A percentile compares a stretch with the other conserved stretches of the same genome.
phyloP scores from a whole-genome alignment of 2,888 invertebrate genomes.

The Mesochorus sp. region DNA sequence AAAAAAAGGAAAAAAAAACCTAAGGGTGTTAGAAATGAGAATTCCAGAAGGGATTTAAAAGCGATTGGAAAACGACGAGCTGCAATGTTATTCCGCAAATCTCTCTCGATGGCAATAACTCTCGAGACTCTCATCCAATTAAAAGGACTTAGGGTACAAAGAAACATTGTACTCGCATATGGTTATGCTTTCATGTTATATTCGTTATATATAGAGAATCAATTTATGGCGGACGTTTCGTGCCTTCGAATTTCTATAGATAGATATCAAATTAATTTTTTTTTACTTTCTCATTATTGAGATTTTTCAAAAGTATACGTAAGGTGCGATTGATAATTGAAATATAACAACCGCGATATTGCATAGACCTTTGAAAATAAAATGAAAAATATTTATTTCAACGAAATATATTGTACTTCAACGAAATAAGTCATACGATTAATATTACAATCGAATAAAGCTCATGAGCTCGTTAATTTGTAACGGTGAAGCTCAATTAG shows the following conservation, averaged over 20 bases:
- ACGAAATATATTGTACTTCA: background rate
- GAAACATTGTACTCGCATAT: constrained; percentile 51
- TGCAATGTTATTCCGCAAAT: constrained; percentile 43
- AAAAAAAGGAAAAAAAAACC: too few relatives aligned
- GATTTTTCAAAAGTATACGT: too few relatives aligned
- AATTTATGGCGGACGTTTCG: too few relatives aligned
- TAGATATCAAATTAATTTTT: too few relatives aligned
- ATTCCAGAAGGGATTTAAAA: too few relatives aligned
- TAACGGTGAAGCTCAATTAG: constrained; percentile 45
- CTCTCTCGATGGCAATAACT: constrained; percentile 33
- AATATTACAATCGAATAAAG: constrained; percentile 39
- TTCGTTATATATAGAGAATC: too few relatives aligned
- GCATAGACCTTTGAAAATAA: too few relatives aligned
- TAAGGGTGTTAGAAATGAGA: too few relatives aligned
- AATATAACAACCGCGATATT: too few relatives aligned
- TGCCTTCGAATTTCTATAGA: too few relatives aligned
- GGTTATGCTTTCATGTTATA: background rate
- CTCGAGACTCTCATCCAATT: constrained; percentile 20
- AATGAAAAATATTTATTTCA: background rate
- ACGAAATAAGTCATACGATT: constrained; percentile 41
- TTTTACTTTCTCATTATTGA: too few relatives aligned
- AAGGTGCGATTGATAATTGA: too few relatives aligned
- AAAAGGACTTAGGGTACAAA: constrained; percentile 50
- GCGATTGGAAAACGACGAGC: background rate
- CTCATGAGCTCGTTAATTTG: constrained; percentile 48